These are phyloP conservation scores for Scrobipalpa atriplicella DNA, from an alignment of 2,888 invertebrate species.

Conservation along the genomic window DNA sequence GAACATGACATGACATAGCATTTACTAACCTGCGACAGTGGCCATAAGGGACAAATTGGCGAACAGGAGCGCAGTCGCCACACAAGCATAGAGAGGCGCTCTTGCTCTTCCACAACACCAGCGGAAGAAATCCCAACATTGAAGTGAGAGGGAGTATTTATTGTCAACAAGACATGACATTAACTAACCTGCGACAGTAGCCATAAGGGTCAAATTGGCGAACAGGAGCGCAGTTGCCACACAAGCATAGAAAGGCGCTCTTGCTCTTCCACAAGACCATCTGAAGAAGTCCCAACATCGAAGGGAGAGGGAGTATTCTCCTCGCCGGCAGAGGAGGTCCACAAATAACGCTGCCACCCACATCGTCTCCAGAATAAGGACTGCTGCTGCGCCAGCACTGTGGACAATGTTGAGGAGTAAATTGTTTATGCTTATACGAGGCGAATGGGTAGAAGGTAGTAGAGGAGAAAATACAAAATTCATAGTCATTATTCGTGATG, in stretches of 20 bases:
- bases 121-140: conserved; percentile 76
- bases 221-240: conserved; percentile 72
- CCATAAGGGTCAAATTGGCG: conserved; percentile 66
- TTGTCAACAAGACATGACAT: too few relatives aligned
- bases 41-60: conserved; percentile 68
- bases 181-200: conserved; percentile 63
- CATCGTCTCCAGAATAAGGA: conserved; percentile 75
- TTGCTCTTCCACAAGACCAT: conserved; percentile 74
- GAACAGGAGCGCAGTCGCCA: conserved; percentile 71
- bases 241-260: conserved; percentile 76
- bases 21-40: conserved; percentile 60
- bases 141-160: conserved; percentile 68
- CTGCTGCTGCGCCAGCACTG: conserved; percentile 68
- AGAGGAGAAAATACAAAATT: too few relatives aligned
- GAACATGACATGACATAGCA: too few relatives aligned
- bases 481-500: too few relatives aligned
- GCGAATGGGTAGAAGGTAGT: too few relatives aligned
- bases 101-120: conserved; percentile 76
- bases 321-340: conserved; percentile 71
- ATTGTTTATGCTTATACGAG: too few relatives aligned
- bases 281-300: conserved; percentile 76
- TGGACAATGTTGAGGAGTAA: not conserved
- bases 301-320: conserved; percentile 70
- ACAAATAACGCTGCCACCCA: conserved; percentile 76
- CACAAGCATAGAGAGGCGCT: conserved; percentile 75